Evolutionary conservation across 2,797 vertebrate genomes (phyloP), one percentile per base, ranked within the genome.

Genomic region (Enteromius thamalakanensis): DNA sequence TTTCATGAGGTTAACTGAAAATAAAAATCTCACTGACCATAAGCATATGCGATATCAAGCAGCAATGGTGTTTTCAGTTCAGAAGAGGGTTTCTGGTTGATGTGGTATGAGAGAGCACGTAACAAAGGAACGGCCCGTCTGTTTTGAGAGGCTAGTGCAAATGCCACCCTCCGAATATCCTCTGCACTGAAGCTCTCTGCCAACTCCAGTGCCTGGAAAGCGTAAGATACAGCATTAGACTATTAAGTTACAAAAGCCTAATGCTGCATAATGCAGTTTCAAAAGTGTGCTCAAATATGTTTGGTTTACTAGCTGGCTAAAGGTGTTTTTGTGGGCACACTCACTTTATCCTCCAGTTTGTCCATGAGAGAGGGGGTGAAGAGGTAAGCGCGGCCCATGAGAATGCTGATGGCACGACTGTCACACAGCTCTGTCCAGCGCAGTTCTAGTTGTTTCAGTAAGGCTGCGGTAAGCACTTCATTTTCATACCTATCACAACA

Each of bases 281-380:
- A 49, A 29, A 40, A 40, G 12, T 58, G 12, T 40, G 3, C 15
- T 37, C 11, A 64, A 45, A 64, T 55, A 26, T 26, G 14, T 37
- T 64, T 6, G 42, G 19, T 49, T 78, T 26, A 6, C 49, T 75
- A 37, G 49, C 19, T 55, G 11, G 60, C 6, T 78, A 67, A 64
- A 83, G 26, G 17, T 68, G 40, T 55, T 9, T 51, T 3, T 19
- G 14, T 1, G 6, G 29, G 55, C 37, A 29, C 23, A 23, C 37
- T 79, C 90, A 99, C 98, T 97, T 99, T 99, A 89, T 99, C 97
- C 86, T 98, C 96, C 81, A 99, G 92, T 70, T 89, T 94, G 82
- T 96, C 96, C 94, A 96, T 95, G 47, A 99, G 88, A 0, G 88
- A 17, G 0, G 94, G 92, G 0, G 96, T 93, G 51, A 97, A 15